Base-by-base conservation (phyloP, 2,888 invertebrate species). In the Salticus scenicus region DNA sequence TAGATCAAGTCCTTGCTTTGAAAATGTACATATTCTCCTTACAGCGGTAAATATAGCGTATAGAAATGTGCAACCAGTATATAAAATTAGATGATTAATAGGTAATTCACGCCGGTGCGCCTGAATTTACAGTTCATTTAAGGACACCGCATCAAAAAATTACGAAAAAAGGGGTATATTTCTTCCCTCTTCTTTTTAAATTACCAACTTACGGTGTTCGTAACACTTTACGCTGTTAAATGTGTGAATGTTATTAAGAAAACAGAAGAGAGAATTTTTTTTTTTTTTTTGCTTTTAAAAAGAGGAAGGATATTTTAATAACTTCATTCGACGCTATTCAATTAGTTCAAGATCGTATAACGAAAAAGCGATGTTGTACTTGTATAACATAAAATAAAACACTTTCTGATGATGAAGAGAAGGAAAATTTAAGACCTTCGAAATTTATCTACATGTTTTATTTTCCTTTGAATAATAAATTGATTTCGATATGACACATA, bases 91-190 rank as follows among this genome's bases (percentile, higher is more conserved):
- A 77, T 77, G 83, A 83, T 77, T 76, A 83, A 83, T 83, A 72
- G 83, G 41, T 67, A 64, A 83, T 83, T 83, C 77, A 70, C 72
- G 76, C 77, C 76, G 66, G 71, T 72, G 72, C 83, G 71, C 66
- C 66, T 76, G 77, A 83, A 71, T 83, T 77, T 67, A 83, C 83
- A 77, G 72, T 77, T 83, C 83, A 77, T 83, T 83, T 77, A 84
- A 84, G 83, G 83, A 72, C 83, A 71, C 47, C 69, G 67, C 70
- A 70, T 17, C 63, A 37, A 81, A 64, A 70, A 67, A 63, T 20
- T n/a, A n/a, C n/a, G n/a, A n/a, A n/a, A 12, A 66, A 37, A 67
- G 33, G 72, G 57, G 71, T 42, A 71, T 28, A 14, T 24, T 27
- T 57, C 57, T 28, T 27, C 20, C 67, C 69, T 14, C n/a, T 28